Evolutionary conservation across 37 sponge, comb jelly and placozoan species (phyloP), one percentile per base, ranked within the genome.

Genomic region (Halichondria panicea): DNA sequence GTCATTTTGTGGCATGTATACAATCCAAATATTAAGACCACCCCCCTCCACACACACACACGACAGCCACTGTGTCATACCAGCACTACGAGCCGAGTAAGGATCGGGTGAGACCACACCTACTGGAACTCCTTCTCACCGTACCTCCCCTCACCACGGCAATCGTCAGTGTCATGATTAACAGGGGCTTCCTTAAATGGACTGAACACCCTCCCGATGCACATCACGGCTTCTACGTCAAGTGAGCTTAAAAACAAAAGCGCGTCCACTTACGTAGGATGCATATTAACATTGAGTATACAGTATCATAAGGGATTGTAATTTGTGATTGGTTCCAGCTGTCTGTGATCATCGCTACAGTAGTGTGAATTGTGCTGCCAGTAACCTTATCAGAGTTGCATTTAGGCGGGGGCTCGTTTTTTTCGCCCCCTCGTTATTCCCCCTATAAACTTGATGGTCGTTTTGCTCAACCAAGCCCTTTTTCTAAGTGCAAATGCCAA

Each of bases 161-260:
- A 32, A 70, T 65, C 41, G 62, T 99, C 44, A 72, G 81, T 42
- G 42, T 87, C 34, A 74, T 88, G 76, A 95, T 99, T 81, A 78
- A 79, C 48, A 73, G 89, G 25, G 92, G 92, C n/a, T 81, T 88
- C 36, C 89, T 95, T 30, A 84, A 85, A 43, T 99, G 99, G 99
- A 99, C 79, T 15, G 94, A 95, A 50, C 86, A 93, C 68, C 96
- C 93, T 38, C 96, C 99, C 18, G 99, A 99, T 67, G 99, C 99
- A 8, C 91, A 91, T 60, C 99, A 95, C 59, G 96, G 99, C 43
- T 93, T 95, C 77, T 93, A 93, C 72, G 83, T 99, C 54, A 89
- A 94, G 87, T 86, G n/a, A n/a, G n/a, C n/a, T n/a, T n/a, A n/a
- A n/a, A n/a, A 2, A 52, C 77, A 37, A 12, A 18, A 32, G 32